These are phyloP conservation scores for Pollenia amentaria DNA, from an alignment of 2,888 invertebrate genomes.

Conservation along the genomic window DNA sequence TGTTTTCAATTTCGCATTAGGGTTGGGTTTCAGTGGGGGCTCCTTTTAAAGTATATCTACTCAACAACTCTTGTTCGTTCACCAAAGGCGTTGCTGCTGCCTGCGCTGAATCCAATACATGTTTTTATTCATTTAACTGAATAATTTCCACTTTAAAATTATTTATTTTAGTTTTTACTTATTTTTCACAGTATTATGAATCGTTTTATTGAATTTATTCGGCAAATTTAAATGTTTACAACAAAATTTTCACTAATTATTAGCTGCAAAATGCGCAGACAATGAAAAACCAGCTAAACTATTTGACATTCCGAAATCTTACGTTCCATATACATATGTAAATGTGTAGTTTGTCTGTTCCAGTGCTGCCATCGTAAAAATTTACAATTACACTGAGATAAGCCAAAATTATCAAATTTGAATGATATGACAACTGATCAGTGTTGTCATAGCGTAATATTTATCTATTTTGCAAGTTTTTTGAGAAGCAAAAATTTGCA, in stretches of 20 bases:
- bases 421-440: no score
- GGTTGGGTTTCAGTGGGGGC: slow-evolving; percentile 79
- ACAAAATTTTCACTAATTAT: slow-evolving; percentile 74
- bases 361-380: no score
- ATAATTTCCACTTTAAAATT: background rate
- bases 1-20: slow-evolving; percentile 78
- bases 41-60: slow-evolving; percentile 76
- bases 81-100: slow-evolving; percentile 75
- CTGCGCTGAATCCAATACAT: slow-evolving; percentile 67
- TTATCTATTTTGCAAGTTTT: no score
- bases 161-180: background rate
- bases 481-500: no score
- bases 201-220: slow-evolving; percentile 15
- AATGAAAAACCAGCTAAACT: slow-evolving; percentile 74
- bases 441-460: no score
- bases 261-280: slow-evolving; percentile 74
- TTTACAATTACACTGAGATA: no score
- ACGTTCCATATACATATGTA: slow-evolving; percentile 59
- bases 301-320: slow-evolving; percentile 76
- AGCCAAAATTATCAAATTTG: no score
- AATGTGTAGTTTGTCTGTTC: no score
- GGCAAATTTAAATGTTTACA: slow-evolving; percentile 70
- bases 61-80: slow-evolving; percentile 74
- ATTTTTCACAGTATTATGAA: no score
- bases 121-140: slow-evolving; percentile 16